Evolutionary conservation across 2,797 vertebrate genomes (phyloP).

Genomic region (Hydrocynus forskahlii): DNA sequence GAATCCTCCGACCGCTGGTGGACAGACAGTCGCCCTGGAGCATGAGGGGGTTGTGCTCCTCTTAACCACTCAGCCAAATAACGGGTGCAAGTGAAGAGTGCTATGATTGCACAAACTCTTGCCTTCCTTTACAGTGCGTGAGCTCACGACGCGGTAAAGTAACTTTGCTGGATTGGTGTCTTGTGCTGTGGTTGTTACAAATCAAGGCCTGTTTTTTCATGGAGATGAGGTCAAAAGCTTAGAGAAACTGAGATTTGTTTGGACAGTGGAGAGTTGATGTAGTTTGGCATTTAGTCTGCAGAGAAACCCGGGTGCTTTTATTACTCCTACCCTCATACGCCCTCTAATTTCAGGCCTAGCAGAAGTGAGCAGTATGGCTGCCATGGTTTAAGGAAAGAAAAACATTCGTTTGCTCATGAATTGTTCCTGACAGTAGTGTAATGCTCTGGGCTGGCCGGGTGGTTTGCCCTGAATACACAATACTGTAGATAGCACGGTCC

Average conservation of each 20-base stretch:
- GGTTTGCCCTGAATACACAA: slow-evolving; percentile 5
- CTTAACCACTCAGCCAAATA: slow-evolving; percentile 38
- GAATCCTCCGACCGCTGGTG: slow-evolving; percentile 49
- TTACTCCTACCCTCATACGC: slow-evolving; percentile 42
- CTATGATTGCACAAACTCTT: slow-evolving; percentile 2
- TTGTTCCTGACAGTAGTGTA: background rate
- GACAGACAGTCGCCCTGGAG: slow-evolving; percentile 37
- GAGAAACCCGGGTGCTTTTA: slow-evolving; percentile 41
- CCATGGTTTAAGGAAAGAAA: slow-evolving; percentile 31
- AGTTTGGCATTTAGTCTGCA: slow-evolving; percentile 43
- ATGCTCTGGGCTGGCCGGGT: background rate
- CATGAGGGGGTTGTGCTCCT: slow-evolving; percentile 5
- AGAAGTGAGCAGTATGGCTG: slow-evolving; percentile 34
- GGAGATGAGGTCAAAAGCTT: slow-evolving; percentile 46
- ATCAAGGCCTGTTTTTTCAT: slow-evolving; percentile 46
- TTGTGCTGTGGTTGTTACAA: slow-evolving; percentile 42
- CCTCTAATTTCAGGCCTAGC: slow-evolving; percentile 43
- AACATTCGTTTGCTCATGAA: slow-evolving; percentile 13
- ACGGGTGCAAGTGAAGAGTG: slow-evolving; percentile 23
- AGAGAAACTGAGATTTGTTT: slow-evolving; percentile 52
- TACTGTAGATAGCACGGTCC: background rate
- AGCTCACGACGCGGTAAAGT: slow-evolving; percentile 12
- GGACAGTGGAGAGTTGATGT: slow-evolving; percentile 38
- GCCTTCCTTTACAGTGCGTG: background rate
- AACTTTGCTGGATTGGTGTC: slow-evolving; percentile 27